These are phyloP conservation scores for Idaea aversata DNA, from an alignment of 2,888 invertebrate species.

Conservation along the genomic window DNA sequence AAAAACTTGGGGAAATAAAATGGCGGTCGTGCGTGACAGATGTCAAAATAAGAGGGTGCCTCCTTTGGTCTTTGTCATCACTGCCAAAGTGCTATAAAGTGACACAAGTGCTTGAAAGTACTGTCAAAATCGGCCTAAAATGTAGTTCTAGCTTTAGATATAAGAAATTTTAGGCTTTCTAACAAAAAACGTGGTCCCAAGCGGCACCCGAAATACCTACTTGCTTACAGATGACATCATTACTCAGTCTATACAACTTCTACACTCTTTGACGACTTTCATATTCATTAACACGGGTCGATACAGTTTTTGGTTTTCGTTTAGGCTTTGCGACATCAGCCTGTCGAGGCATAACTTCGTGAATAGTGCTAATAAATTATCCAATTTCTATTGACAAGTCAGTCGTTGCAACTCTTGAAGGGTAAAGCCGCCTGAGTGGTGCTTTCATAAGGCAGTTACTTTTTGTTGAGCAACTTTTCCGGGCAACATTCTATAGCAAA, in stretches of 20 bases:
- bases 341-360: too few species aligned
- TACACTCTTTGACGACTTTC: conserved; percentile 21
- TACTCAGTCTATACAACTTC: conserved; percentile 60
- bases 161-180: background rate
- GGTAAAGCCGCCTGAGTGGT: background rate
- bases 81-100: too few species aligned
- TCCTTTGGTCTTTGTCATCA: too few species aligned
- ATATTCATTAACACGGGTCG: background rate
- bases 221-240: conserved; percentile 33
- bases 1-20: too few species aligned
- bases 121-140: background rate
- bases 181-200: conserved; percentile 16
- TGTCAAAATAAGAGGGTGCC: too few species aligned
- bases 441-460: too few species aligned
- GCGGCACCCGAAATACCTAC: conserved; percentile 30
- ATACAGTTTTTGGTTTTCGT: background rate
- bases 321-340: background rate
- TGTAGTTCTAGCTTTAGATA: background rate
- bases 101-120: background rate
- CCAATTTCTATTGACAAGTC: conserved; percentile 1
- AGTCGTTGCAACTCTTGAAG: background rate
- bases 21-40: too few species aligned
- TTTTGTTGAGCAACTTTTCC: too few species aligned
- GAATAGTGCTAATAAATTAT: background rate
- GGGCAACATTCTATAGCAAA: too few species aligned